Evolutionary conservation across 2,888 invertebrate species (phyloP).

Genomic region (Parapristionchus giblindavisi): DNA sequence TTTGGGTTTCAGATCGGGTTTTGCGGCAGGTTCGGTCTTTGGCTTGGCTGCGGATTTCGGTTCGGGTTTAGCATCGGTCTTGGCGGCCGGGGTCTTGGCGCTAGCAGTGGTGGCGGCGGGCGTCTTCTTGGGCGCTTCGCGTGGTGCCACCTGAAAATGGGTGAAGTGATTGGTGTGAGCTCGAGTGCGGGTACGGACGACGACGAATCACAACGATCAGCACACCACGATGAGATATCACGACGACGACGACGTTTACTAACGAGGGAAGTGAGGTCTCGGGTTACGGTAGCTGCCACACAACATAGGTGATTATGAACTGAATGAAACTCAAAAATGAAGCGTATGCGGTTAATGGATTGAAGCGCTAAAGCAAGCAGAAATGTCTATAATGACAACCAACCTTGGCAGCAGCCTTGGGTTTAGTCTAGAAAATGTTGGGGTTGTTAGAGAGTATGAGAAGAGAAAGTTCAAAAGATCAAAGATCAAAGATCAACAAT

Average conservation of each 20-base stretch:
- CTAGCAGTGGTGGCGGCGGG: no score
- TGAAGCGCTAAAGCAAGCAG: background rate
- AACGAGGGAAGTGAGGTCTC: no score
- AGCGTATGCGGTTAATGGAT: background rate
- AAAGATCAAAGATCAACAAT: conserved; percentile 9
- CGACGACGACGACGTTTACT: no score
- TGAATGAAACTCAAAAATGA: background rate
- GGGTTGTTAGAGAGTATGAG: background rate
- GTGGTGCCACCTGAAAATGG: no score
- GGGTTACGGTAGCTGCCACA: conserved; percentile 17
- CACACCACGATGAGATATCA: conserved; percentile 11
- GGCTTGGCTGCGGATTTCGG: no score
- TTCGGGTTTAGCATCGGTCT: background rate
- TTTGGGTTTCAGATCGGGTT: background rate
- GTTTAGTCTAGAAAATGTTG: conserved; percentile 15
- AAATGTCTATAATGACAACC: background rate
- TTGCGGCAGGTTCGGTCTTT: background rate
- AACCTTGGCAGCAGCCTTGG: conserved; percentile 8
- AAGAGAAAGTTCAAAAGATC: background rate
- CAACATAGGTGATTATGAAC: conserved; percentile 17
- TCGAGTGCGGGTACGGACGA: no score
- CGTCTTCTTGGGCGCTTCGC: no score
- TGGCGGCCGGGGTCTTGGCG: background rate
- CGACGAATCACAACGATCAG: no score
- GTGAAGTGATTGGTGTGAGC: no score